Percentiles rank a stretch among this genome's conserved stretches.
Evolutionary conservation across 2,888 invertebrate genomes (phyloP).

Genomic region (Agrypnus murinus): DNA sequence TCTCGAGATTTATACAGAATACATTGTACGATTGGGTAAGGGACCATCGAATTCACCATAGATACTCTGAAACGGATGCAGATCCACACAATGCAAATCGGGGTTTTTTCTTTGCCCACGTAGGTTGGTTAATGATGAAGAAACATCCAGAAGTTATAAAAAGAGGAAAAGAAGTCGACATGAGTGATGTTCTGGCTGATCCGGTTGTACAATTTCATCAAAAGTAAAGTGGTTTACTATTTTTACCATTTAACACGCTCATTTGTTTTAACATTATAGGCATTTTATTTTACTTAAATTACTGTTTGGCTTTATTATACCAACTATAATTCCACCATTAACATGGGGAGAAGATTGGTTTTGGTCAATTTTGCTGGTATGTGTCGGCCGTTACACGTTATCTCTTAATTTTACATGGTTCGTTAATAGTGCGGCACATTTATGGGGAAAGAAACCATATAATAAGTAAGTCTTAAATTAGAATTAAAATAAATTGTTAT

Average conservation of each 20-base stretch:
- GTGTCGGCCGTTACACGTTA: conserved; percentile 81
- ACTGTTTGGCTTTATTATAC: conserved; percentile 80
- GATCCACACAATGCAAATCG: conserved; percentile 88
- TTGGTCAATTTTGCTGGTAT: conserved; percentile 80
- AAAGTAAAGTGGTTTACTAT: conserved; percentile 20
- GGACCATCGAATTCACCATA: conserved; percentile 85
- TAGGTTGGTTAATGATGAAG: conserved; percentile 93
- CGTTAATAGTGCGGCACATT: conserved; percentile 92
- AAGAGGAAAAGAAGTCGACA: conserved; percentile 85
- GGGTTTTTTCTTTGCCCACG: conserved; percentile 94
- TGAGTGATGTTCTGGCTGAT: conserved; percentile 86
- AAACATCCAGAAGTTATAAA: conserved; percentile 90
- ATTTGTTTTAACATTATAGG: not conserved
- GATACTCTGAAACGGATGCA: conserved; percentile 84
- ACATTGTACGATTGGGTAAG: conserved; percentile 83
- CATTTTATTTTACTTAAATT: conserved; percentile 12
- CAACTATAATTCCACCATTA: conserved; percentile 80
- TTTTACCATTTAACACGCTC: too few relatives aligned
- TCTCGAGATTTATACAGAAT: conserved; percentile 72
- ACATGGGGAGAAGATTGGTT: conserved; percentile 82
- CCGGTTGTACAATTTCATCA: conserved; percentile 77
- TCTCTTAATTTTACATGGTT: conserved; percentile 91
- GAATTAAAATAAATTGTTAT: not conserved
- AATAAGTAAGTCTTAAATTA: conserved; percentile 75
- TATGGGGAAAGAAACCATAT: conserved; percentile 85